phyloP scores from a whole-genome alignment of 2,797 vertebrate genomes.

The Poeciliopsis gracilis region DNA sequence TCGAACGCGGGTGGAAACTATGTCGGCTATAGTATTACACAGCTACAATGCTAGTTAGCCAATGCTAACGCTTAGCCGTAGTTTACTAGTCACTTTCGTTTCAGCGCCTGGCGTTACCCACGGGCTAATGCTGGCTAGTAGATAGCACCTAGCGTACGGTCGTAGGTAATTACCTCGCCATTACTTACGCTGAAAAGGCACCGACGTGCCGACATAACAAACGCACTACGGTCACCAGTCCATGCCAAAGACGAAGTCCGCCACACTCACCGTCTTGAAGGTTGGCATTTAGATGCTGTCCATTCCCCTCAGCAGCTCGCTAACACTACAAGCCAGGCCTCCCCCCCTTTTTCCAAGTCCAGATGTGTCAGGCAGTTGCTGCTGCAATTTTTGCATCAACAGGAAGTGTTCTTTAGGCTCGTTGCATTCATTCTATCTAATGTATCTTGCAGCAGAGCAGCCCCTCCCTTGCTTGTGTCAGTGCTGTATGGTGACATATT shows the following conservation, averaged over 20 bases:
- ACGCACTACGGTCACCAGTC: background rate
- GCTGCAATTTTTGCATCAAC: slow-evolving; percentile 83
- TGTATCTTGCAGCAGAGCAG: slow-evolving; percentile 74
- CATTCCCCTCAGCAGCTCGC: slow-evolving; percentile 81
- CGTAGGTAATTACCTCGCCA: slow-evolving; percentile 22
- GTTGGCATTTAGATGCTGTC: slow-evolving; percentile 72
- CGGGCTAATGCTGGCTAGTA: slow-evolving; percentile 56
- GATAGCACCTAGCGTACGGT: slow-evolving; percentile 40
- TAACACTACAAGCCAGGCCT: slow-evolving; percentile 79
- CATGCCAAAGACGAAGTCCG: slow-evolving; percentile 6
- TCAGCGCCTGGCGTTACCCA: slow-evolving; percentile 30
- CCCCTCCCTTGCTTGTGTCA: slow-evolving; percentile 72
- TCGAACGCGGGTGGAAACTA: slow-evolving; percentile 38
- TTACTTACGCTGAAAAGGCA: slow-evolving; percentile 15
- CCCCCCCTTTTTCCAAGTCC: slow-evolving; percentile 77
- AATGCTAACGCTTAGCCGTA: slow-evolving; percentile 37
- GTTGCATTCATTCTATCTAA: slow-evolving; percentile 75
- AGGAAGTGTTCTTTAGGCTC: slow-evolving; percentile 84
- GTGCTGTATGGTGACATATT: slow-evolving; percentile 60
- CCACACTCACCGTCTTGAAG: slow-evolving; percentile 76
- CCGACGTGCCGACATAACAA: slow-evolving; percentile 13
- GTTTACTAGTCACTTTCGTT: slow-evolving; percentile 12
- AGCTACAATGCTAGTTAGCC: slow-evolving; percentile 40
- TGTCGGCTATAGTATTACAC: slow-evolving; percentile 55
- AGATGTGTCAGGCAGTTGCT: slow-evolving; percentile 82